A percentile compares a stretch with the other conserved stretches of the same genome.
These are phyloP conservation scores for Hydraecia micacea DNA, from an alignment of 2,888 invertebrate species.

Conservation along the genomic window DNA sequence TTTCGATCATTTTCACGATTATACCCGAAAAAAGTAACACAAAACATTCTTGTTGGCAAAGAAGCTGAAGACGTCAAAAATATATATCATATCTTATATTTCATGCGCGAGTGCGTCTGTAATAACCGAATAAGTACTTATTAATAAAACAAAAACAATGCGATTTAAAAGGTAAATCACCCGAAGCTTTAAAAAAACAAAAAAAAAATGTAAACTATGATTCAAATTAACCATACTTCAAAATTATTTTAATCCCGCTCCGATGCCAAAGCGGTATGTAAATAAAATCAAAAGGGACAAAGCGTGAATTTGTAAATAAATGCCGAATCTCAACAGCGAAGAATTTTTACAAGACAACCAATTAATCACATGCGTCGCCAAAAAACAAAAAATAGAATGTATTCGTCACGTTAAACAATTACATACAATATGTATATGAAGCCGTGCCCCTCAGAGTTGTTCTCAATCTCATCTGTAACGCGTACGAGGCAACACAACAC, in stretches of 20 bases:
- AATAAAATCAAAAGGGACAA: slow-evolving; percentile 57
- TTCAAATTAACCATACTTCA: slow-evolving; percentile 14
- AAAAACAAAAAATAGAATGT: slow-evolving; percentile 80
- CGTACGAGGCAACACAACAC: slow-evolving; percentile 77
- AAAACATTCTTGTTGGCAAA: slow-evolving; percentile 25
- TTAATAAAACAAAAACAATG: slow-evolving; percentile 26
- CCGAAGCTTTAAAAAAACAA: slow-evolving; percentile 17
- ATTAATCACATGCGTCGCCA: slow-evolving; percentile 80
- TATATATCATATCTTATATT: slow-evolving; percentile 38
- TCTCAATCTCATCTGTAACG: slow-evolving; percentile 80
- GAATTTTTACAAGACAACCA: slow-evolving; percentile 74
- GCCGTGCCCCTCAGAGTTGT: slow-evolving; percentile 71
- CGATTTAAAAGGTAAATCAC: slow-evolving; percentile 17
- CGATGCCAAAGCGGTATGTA: slow-evolving; percentile 55
- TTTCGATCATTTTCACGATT: slow-evolving; percentile 15
- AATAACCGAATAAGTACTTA: slow-evolving; percentile 28
- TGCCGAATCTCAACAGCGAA: slow-evolving; percentile 51
- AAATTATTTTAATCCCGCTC: slow-evolving; percentile 9
- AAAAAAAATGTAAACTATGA: slow-evolving; percentile 34
- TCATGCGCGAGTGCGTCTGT: slow-evolving; percentile 1
- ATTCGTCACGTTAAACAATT: slow-evolving; percentile 76
- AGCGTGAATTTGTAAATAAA: slow-evolving; percentile 60
- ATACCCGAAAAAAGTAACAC: background rate
- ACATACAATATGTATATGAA: slow-evolving; percentile 71
- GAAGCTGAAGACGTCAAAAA: slow-evolving; percentile 33